Base-by-base conservation (phyloP, 2,113 vertebrate genomes). In the Cynoglossus semilaevis region DNA sequence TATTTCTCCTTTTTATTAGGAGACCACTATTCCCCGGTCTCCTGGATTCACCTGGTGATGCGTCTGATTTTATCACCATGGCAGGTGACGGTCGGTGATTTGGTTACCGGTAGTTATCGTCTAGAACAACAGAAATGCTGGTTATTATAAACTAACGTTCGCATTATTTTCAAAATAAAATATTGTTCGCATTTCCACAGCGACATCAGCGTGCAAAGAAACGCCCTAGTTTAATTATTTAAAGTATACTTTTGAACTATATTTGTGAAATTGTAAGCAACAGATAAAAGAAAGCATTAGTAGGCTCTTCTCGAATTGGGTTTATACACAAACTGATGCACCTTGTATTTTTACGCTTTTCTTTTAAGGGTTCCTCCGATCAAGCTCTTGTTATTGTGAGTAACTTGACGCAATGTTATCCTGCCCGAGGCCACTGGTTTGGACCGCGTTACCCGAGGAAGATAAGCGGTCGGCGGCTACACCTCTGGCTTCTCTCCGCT, bases 61-160 rank as follows among this genome's bases (percentile, higher is more conserved):
- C 0, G 5, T 40, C 66, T 63, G 63, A 36, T 64, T 65, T 15
- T 63, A 11, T 70, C 59, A 65, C 48, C 15, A 36, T 43, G 51
- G 58, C 59, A 77, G 70, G 67, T 64, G 55, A 63, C 58, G 17
- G 46, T 46, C 15, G 40, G 66, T 11, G 36, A 47, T 37, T 29
- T 52, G 46, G 42, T 8, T 18, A 7, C 2, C 19, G 15, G 19
- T 22, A 48, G 46, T 13, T 44, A 66, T 46, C 52, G 19, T 29
- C 2, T 22, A 36, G 41, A 60, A 3, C 48, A 4, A 6, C 0
- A 9, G 44, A 40, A 5, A 74, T 49, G 43, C 0, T 42, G 12
- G 15, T 42, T 42, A 17, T 41, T 10, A 5, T 41, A 14, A 11
- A 9, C 12, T 41, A 4, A 13, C 10, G 9, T 41, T 14, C 10